Base-by-base conservation (phyloP, 2,888 invertebrate species). In the Chirona hameri region DNA sequence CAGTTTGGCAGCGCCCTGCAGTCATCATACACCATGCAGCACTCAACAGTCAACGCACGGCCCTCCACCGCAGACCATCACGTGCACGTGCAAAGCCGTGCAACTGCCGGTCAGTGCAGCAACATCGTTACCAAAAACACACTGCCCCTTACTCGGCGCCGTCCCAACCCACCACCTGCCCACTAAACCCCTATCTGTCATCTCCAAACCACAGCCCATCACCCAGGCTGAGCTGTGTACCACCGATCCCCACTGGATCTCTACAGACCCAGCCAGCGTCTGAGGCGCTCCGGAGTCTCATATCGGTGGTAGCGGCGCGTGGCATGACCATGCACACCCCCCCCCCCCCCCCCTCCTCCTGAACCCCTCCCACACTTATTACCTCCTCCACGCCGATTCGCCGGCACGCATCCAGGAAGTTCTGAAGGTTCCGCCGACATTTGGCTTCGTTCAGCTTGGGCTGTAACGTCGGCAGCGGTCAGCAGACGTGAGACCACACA, bases 371-470 rank as follows among this genome's bases (percentile, higher is more conserved):
- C 14, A 89, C 93, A 39, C 91, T 89, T 89, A 97, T 89, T 89
- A 97, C 97, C 93, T 97, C 96, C 89, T 96, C 94, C 24, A 98
- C 95, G 85, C 98, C 98, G 86, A 97, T 95, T 89, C 93, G 94
- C 84, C 96, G 91, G 89, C 97, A 98, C 39, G 97, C 97, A 87
- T 97, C 96, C 86, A 98, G 89, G 87, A 98, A 98, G 89, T 97
- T 97, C 88, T 98, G 97, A 52, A 98, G 97, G 88, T 98, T 98
- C 87, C 95, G 91, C 86, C 97, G 91, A 90, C 97, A 97, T 86
- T 97, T 92, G 76, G 97, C 96, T 93, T 96, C 94, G n/a, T 97
- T 95, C 86, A 98, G 89, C 89, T 97, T 97, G 65, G 97, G 96
- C 97, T 97, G 89, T 72, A 91, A 91, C 24, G 24, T 21, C 60